Evolutionary conservation across 1,140 invertebrate genomes (phyloP).

Genomic region (Macrobrachium nipponense): DNA sequence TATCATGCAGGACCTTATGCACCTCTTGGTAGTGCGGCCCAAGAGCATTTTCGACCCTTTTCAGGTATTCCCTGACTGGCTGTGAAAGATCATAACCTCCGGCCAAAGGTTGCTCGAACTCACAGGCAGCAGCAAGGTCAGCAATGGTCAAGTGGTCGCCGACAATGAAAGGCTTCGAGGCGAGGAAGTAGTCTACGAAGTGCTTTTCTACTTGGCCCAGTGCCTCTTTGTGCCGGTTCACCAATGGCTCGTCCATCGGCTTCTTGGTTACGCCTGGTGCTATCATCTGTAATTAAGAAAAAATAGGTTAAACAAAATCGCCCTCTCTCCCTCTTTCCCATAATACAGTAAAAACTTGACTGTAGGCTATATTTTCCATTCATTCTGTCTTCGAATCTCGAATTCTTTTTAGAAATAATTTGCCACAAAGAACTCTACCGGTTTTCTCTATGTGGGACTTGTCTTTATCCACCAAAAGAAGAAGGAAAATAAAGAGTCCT

Average conservation of each 20-base stretch:
- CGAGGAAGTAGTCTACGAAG: slow-evolving; percentile 34
- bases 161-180: slow-evolving; percentile 27
- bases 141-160: slow-evolving; percentile 23
- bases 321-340: no score
- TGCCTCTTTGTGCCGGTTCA: slow-evolving; percentile 28
- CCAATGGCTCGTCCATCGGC: slow-evolving; percentile 10
- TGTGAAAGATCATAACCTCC: slow-evolving; percentile 18
- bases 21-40: slow-evolving; percentile 21
- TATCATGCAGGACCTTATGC: background rate
- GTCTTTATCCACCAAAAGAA: background rate
- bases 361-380: background rate
- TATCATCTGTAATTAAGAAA: slow-evolving; percentile 11
- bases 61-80: slow-evolving; percentile 12
- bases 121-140: slow-evolving; percentile 34
- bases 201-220: slow-evolving; percentile 22
- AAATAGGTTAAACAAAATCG: background rate
- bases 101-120: slow-evolving; percentile 37
- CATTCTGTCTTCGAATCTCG: no score
- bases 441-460: background rate
- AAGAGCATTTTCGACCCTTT: background rate
- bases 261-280: slow-evolving; percentile 12
- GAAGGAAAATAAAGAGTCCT: background rate
- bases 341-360: no score
- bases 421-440: no score
- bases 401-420: no score